phyloP scores from a whole-genome alignment of 2,888 invertebrate species.

The Scelioninae gen. 1 region DNA sequence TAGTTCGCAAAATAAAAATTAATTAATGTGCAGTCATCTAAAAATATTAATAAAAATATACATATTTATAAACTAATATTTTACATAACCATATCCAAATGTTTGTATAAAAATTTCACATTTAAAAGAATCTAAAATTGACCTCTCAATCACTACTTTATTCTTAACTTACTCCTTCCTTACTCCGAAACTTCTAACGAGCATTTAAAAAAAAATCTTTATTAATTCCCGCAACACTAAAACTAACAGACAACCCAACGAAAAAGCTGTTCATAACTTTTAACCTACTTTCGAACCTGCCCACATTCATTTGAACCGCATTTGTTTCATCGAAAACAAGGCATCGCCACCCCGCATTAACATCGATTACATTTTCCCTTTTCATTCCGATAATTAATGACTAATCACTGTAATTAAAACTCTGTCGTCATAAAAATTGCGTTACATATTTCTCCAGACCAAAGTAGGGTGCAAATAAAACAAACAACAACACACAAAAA shows the following conservation, averaged over 20 bases:
- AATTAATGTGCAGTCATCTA: too few species aligned
- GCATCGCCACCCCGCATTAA: conserved; percentile 15
- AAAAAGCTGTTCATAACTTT: background rate
- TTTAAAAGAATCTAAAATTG: too few species aligned
- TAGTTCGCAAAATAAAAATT: too few species aligned
- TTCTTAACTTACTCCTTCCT: too few species aligned
- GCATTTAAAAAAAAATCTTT: too few species aligned
- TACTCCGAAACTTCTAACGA: too few species aligned
- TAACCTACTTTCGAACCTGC: conserved; percentile 13
- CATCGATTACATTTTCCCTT: conserved; percentile 36
- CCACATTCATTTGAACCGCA: conserved; percentile 10
- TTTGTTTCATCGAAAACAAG: conserved; percentile 37
- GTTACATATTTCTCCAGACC: background rate
- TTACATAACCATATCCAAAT: too few species aligned
- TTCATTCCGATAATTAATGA: conserved; percentile 30
- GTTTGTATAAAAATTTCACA: too few species aligned
- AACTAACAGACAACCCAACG: background rate
- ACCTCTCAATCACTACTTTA: too few species aligned
- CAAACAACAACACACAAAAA: too few species aligned
- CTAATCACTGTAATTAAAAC: conserved; percentile 45
- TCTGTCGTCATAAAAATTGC: conserved; percentile 12
- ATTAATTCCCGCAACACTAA: background rate
- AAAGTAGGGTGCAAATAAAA: background rate
- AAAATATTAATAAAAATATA: too few species aligned
- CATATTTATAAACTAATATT: too few species aligned